These are phyloP conservation scores for Psephotus haematonotus DNA, from an alignment of 2,113 vertebrate species.

Conservation along the genomic window DNA sequence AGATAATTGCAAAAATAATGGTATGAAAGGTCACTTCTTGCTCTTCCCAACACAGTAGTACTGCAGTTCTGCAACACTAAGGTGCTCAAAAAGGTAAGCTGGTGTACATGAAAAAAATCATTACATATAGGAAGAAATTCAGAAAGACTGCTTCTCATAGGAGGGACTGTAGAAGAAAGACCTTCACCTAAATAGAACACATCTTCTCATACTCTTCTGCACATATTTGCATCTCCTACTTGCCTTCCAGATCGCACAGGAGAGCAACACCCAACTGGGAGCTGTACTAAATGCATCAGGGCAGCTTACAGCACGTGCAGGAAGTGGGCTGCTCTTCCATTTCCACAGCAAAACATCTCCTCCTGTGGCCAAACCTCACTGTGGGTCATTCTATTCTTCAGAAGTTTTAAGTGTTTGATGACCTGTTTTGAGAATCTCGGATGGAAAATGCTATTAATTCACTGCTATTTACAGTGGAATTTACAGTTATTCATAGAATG, in stretches of 20 bases:
- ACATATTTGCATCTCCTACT: neutral
- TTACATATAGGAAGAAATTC: neutral
- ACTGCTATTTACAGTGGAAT: neutral
- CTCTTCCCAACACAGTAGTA: neutral
- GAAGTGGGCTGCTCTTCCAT: neutral
- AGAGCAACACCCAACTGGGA: neutral
- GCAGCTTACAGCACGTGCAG: neutral
- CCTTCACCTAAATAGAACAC: neutral
- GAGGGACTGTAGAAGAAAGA: neutral
- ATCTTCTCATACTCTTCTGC: neutral
- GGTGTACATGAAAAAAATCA: neutral
- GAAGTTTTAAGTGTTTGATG: neutral
- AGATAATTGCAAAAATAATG: neutral
- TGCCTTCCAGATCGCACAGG: neutral
- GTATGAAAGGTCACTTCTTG: neutral
- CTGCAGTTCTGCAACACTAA: neutral
- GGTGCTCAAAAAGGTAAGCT: neutral
- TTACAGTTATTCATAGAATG: neutral
- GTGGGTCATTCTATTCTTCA: neutral
- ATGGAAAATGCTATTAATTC: neutral
- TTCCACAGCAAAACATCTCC: neutral
- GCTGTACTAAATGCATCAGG: neutral
- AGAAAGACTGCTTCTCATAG: neutral
- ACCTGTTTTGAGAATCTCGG: neutral
- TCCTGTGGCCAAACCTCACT: neutral